Base-by-base conservation (phyloP, 1,140 invertebrate species). In the Macrobrachium nipponense region DNA sequence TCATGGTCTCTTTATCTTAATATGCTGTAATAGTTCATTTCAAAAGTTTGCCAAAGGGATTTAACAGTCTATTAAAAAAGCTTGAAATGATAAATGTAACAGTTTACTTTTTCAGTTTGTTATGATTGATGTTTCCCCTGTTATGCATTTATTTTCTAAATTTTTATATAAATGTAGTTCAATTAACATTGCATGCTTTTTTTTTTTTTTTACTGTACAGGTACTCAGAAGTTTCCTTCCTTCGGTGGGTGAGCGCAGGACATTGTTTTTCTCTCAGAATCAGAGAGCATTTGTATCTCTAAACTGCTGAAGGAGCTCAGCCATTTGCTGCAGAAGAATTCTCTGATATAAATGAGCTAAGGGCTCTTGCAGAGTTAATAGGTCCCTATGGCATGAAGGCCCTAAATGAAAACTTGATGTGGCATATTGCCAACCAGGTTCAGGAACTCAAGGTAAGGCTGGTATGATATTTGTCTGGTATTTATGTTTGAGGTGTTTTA, bases 311-410 rank as follows among this genome's bases (percentile, higher is more conserved):
- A 91, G 95, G 96, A 10, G 94, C 95, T 23, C 94, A 98, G 87
- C 96, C 97, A 0, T 98, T 99, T 89, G 97, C 97, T 91, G 97
- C 98, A 2, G 98, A 99, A 92, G 98, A 99, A 91, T 99, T 97
- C 92, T 98, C 98, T 0, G 98, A 99, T 92, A 95, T 99, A 6
- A 98, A 97, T 91, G 98, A 99, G 91, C 91, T 99, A 20, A 93
- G 98, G 88, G 96, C 98, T 15, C 92, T 99, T 51, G 97, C 97
- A n/a, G 98, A 99, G 92, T 92, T 99, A 7, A 98, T 99, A 89
- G 98, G 98, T 0, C 98, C 98, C 0, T 99, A 99, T 92, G 98
- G 98, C 2, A 98, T 99, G 95, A 99, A 99, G 90, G 95, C 97
- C 90, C 91, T 99, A 5, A 98, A 97, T 91, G 98, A 99, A 92